Conservation (phyloP, 1,140 invertebrate genomes). For the Melanaphis sacchari region DNA sequence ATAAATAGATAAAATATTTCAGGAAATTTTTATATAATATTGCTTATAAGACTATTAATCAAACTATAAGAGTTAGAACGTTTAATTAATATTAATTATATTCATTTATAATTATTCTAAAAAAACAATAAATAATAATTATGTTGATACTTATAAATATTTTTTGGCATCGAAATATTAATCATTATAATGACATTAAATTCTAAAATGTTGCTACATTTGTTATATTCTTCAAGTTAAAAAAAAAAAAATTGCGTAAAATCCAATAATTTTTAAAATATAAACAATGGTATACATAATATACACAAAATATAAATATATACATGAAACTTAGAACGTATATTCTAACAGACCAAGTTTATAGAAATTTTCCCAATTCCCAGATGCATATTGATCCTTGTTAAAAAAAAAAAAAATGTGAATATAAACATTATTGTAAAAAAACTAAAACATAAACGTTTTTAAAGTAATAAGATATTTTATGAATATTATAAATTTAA, state of each 20-base stretch:
- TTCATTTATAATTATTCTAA: background rate
- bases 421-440: background rate
- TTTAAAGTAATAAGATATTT: background rate
- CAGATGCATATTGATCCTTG: background rate
- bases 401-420: constrained; percentile 20
- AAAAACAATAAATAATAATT: too few species aligned
- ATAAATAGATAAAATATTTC: background rate
- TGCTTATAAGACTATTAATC: background rate
- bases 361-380: constrained; percentile 4
- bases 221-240: background rate
- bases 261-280: background rate
- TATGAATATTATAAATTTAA: background rate
- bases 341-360: background rate
- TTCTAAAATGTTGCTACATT: background rate
- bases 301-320: background rate
- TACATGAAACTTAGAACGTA: background rate
- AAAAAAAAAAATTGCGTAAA: background rate
- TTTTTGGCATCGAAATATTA: background rate
- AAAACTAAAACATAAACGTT: background rate
- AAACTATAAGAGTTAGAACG: background rate
- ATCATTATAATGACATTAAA: background rate
- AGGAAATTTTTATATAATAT: background rate
- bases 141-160: background rate
- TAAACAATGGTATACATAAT: background rate
- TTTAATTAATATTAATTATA: background rate